Conservation (phyloP, 2,888 invertebrate genomes). For the Eubasilissa splendida region DNA sequence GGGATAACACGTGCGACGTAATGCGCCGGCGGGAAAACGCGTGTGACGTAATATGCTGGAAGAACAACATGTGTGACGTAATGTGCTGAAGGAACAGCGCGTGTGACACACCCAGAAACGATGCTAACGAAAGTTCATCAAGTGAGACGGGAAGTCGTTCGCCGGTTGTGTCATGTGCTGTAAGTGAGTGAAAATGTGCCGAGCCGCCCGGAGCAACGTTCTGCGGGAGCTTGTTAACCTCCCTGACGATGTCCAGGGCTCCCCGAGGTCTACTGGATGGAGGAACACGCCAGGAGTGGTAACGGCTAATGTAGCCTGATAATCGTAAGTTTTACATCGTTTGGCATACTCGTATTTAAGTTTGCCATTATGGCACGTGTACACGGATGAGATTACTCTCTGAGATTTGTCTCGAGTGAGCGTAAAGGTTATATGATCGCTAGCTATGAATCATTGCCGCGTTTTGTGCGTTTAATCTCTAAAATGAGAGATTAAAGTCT, state of each 20-base stretch:
- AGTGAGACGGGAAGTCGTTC: background rate
- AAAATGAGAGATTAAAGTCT: too few relatives aligned
- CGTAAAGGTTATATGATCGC: too few relatives aligned
- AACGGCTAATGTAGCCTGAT: conserved; percentile 4
- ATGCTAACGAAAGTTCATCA: background rate
- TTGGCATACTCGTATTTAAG: background rate
- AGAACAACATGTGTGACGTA: background rate
- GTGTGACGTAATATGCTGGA: too few relatives aligned
- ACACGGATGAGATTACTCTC: too few relatives aligned
- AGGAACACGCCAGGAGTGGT: background rate
- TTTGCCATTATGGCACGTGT: too few relatives aligned
- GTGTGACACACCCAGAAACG: background rate
- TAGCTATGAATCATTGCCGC: too few relatives aligned
- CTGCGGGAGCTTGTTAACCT: too few relatives aligned
- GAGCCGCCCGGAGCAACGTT: background rate
- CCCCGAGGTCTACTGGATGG: background rate
- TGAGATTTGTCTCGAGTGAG: too few relatives aligned
- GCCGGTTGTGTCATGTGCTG: conserved; percentile 15
- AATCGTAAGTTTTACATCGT: conserved; percentile 8
- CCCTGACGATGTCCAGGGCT: background rate
- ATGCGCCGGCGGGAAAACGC: too few relatives aligned
- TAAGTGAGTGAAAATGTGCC: conserved; percentile 4
- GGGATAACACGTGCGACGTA: too few relatives aligned
- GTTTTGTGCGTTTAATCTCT: too few relatives aligned
- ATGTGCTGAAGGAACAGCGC: background rate